Evolutionary conservation across 2,797 vertebrate genomes (phyloP).

Genomic region (Anguilla megastoma): DNA sequence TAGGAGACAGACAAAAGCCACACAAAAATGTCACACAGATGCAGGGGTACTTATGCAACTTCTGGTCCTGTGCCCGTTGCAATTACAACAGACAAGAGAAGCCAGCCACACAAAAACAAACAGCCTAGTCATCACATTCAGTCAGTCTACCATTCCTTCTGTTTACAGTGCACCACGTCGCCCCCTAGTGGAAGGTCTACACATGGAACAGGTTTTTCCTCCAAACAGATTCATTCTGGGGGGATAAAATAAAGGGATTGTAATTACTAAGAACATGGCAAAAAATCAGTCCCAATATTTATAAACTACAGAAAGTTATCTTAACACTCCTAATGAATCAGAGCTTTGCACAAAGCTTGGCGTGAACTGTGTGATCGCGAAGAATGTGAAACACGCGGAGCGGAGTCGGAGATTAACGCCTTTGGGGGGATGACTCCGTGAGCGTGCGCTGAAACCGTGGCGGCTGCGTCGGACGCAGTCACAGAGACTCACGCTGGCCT

Average conservation of each 20-base stretch:
- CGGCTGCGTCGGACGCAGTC: neutral
- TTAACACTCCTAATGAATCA: neutral
- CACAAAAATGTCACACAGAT: too few species aligned
- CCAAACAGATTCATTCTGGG: neutral
- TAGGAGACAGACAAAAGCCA: slow-evolving; percentile 59
- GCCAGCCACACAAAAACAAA: neutral
- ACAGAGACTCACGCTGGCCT: too few species aligned
- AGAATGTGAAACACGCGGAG: neutral
- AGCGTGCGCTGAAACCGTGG: neutral
- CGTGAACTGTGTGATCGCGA: neutral
- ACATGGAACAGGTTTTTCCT: neutral
- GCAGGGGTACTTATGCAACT: neutral
- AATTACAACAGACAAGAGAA: neutral
- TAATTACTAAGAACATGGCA: neutral
- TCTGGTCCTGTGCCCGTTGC: neutral
- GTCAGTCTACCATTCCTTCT: neutral
- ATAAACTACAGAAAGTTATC: neutral
- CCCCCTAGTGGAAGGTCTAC: neutral
- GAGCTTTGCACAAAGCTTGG: neutral
- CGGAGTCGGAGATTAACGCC: neutral
- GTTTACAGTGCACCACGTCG: neutral
- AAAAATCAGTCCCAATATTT: neutral
- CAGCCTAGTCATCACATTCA: neutral
- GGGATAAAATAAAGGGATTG: neutral
- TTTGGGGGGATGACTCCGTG: neutral